These are phyloP conservation scores for Tinamus major DNA, from an alignment of 2,797 vertebrate species.

Conservation along the genomic window DNA sequence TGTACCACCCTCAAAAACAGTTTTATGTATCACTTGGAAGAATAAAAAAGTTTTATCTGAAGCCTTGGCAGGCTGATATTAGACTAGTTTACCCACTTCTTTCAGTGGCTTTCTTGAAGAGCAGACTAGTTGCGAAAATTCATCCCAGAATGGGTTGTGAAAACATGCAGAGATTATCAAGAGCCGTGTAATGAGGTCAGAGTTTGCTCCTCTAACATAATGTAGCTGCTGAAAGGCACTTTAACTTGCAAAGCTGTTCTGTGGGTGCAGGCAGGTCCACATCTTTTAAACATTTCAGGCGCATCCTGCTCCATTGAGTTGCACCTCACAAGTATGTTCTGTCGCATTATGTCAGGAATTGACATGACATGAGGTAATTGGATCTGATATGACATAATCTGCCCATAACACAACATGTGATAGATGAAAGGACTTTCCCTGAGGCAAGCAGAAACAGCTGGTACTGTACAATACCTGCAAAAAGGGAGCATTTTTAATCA, in stretches of 20 bases:
- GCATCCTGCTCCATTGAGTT: background rate
- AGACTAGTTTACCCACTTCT: background rate
- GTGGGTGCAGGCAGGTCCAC: accelerated
- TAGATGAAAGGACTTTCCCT: conserved; percentile 61
- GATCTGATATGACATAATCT: conserved; percentile 68
- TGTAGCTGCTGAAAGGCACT: background rate
- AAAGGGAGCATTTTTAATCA: conserved; percentile 35
- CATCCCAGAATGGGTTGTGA: background rate
- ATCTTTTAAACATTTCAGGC: background rate
- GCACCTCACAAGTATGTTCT: background rate
- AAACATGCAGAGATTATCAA: background rate
- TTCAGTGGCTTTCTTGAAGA: background rate
- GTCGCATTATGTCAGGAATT: conserved; percentile 52
- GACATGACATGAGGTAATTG: conserved; percentile 61
- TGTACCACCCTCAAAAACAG: no score
- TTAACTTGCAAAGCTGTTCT: background rate
- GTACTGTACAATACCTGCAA: conserved; percentile 23
- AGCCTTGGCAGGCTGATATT: background rate
- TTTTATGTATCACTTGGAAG: background rate
- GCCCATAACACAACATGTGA: conserved; percentile 39
- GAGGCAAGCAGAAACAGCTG: conserved; percentile 54
- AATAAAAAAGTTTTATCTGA: background rate
- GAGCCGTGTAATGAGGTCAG: background rate
- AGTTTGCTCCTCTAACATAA: background rate
- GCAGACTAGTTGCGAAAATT: background rate